Evolutionary conservation across 2,888 invertebrate genomes (phyloP).

Genomic region (Hesperia comma): DNA sequence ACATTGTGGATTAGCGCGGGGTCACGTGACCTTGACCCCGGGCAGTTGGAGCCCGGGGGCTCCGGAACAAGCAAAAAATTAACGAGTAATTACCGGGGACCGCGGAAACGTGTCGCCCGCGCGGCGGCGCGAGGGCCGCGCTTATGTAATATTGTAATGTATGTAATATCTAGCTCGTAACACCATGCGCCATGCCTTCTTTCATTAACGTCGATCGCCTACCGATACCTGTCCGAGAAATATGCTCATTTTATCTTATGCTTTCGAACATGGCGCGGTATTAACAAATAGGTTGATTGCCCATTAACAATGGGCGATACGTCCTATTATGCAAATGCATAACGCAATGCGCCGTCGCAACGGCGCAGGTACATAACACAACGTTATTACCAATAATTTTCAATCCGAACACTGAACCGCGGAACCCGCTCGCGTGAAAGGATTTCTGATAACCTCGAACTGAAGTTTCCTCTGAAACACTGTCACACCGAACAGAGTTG

Average conservation of each 20-base stretch:
- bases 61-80: constrained; percentile 8
- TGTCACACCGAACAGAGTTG: constrained; percentile 38
- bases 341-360: constrained; percentile 6
- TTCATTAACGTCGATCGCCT: neutral
- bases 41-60: constrained; percentile 5
- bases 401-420: constrained; percentile 15
- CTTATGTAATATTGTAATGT: constrained; percentile 15
- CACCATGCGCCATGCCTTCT: constrained; percentile 10
- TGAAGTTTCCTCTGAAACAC: constrained; percentile 44
- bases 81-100: neutral
- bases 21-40: constrained; percentile 23
- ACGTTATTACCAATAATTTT: constrained; percentile 15
- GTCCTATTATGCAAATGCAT: constrained; percentile 28
- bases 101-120: constrained; percentile 12
- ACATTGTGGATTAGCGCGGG: neutral
- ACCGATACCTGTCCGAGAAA: neutral
- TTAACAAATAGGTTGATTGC: constrained; percentile 11
- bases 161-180: constrained; percentile 17
- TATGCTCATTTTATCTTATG: neutral
- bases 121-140: constrained; percentile 17
- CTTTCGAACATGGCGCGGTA: neutral
- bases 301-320: constrained; percentile 29
- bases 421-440: constrained; percentile 41
- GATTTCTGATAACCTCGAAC: constrained; percentile 41
- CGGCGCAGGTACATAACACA: constrained; percentile 5